These are phyloP conservation scores for Thymallus thymallus DNA, from an alignment of 2,113 vertebrate genomes.

Conservation along the genomic window DNA sequence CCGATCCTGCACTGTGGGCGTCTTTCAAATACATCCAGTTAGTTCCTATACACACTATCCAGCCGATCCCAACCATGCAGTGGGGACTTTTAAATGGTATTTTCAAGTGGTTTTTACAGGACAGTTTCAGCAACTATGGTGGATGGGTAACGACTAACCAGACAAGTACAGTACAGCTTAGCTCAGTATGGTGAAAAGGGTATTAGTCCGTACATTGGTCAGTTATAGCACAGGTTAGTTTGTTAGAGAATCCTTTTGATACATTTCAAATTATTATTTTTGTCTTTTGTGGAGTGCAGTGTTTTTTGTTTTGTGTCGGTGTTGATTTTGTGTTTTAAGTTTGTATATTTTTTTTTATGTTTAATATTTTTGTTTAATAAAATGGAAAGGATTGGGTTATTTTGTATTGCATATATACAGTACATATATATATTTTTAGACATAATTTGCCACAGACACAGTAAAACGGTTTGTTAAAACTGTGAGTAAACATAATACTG, in stretches of 20 bases:
- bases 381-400: neutral
- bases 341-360: slow-evolving; percentile 34
- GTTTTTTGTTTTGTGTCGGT: slow-evolving; percentile 33
- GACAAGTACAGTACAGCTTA: no score
- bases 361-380: neutral
- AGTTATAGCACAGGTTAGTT: neutral
- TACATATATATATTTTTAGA: slow-evolving; percentile 47
- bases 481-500: no score
- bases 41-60: neutral
- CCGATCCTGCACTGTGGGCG: slow-evolving; percentile 15
- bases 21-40: slow-evolving; percentile 37
- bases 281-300: slow-evolving; percentile 57
- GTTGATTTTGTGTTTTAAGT: slow-evolving; percentile 36
- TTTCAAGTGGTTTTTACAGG: no score
- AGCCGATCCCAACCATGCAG: no score
- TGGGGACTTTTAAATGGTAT: no score
- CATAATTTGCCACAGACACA: slow-evolving; percentile 28
- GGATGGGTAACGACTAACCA: no score
- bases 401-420: slow-evolving; percentile 30
- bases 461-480: neutral
- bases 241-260: slow-evolving; percentile 42
- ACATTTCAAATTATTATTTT: slow-evolving; percentile 10
- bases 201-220: neutral
- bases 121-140: no score
- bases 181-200: no score